These are phyloP conservation scores for Chloropsis hardwickii DNA, from an alignment of 2,113 vertebrate species.

Conservation along the genomic window DNA sequence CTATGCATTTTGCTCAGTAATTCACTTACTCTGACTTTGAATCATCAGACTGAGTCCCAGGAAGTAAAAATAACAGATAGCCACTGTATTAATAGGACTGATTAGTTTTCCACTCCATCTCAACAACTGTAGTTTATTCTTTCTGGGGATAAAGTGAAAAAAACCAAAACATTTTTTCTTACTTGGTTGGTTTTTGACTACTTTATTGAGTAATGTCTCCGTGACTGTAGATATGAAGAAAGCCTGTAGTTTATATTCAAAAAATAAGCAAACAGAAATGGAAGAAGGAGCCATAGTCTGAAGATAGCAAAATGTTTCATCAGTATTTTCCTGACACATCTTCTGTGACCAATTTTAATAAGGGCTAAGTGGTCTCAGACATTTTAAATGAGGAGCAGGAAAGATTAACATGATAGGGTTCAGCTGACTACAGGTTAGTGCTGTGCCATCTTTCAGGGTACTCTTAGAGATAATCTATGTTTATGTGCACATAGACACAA, in stretches of 20 bases:
- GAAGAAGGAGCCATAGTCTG: neutral
- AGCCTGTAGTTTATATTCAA: neutral
- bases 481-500: neutral
- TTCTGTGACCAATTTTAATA: neutral
- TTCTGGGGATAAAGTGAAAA: neutral
- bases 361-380: neutral
- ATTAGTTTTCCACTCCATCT: neutral
- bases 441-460: neutral
- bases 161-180: neutral
- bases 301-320: neutral
- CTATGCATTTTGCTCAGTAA: neutral
- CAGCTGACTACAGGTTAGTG: neutral
- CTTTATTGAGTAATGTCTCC: neutral
- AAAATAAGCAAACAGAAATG: neutral
- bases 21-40: constrained; percentile 19
- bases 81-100: neutral
- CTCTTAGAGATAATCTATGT: neutral
- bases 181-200: neutral
- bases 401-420: neutral
- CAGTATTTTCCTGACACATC: neutral
- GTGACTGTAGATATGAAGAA: neutral
- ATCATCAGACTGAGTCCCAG: constrained; percentile 1
- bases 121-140: neutral
- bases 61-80: neutral
- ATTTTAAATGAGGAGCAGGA: neutral